These are phyloP conservation scores for Marasmarcha lunaedactyla DNA, from an alignment of 2,888 invertebrate species.

Conservation along the genomic window DNA sequence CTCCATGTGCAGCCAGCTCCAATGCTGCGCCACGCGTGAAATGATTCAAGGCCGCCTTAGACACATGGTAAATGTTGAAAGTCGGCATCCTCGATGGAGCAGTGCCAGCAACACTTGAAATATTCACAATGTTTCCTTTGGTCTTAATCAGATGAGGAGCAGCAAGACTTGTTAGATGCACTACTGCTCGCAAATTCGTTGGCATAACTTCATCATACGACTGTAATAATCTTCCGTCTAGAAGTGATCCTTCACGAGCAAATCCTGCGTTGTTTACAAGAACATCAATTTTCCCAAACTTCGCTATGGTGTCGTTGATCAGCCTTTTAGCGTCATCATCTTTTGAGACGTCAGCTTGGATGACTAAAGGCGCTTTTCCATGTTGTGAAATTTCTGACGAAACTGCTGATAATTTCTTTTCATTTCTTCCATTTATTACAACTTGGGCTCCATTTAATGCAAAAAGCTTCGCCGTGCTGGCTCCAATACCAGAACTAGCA, in stretches of 20 bases:
- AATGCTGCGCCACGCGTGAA: constrained; percentile 22
- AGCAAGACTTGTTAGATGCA: constrained; percentile 21
- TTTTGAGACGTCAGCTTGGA: constrained; percentile 24
- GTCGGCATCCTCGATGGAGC: constrained; percentile 8
- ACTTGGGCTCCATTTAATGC: constrained; percentile 30
- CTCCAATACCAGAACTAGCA: constrained; percentile 34
- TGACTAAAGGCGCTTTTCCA: constrained; percentile 17
- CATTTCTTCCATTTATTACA: constrained; percentile 29
- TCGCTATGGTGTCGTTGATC: constrained; percentile 19
- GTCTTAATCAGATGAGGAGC: constrained; percentile 22
- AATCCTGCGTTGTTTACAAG: constrained; percentile 30
- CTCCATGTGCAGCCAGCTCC: constrained; percentile 21
- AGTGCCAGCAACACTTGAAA: constrained; percentile 20
- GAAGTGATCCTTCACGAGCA: constrained; percentile 10
- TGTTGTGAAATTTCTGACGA: constrained; percentile 15
- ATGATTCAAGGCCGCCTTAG: constrained; percentile 25
- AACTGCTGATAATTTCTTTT: constrained; percentile 23
- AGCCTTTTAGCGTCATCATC: constrained; percentile 20
- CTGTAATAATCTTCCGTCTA: constrained; percentile 14
- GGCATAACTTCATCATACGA: constrained; percentile 21
- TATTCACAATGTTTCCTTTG: constrained; percentile 26
- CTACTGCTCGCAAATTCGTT: constrained; percentile 19
- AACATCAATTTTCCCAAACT: constrained; percentile 25
- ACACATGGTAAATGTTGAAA: constrained; percentile 16
- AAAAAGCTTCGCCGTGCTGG: constrained; percentile 26